Percentiles rank a stretch among this genome's conserved stretches.
Evolutionary conservation across 2,888 invertebrate species (phyloP).

Genomic region (Tortrix viridana): DNA sequence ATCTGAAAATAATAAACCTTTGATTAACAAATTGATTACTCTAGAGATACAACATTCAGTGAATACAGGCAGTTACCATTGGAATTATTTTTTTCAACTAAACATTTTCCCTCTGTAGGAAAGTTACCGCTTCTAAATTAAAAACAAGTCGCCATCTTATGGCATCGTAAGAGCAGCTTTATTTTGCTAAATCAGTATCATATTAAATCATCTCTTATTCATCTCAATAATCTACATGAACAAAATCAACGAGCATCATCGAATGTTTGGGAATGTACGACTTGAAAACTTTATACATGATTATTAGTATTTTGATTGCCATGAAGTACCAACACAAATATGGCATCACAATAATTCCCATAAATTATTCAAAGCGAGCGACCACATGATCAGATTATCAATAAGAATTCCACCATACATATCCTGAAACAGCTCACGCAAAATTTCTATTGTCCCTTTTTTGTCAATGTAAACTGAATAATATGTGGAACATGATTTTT

Average conservation of each 20-base stretch:
- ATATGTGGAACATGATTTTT: conserved; percentile 9
- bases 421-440: conserved; percentile 4
- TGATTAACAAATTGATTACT: not conserved
- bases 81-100: not conserved
- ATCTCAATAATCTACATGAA: not conserved
- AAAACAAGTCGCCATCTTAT: not conserved
- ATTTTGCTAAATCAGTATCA: not conserved
- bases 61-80: not conserved
- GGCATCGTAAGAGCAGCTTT: not conserved
- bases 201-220: not conserved
- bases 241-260: not conserved
- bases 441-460: conserved; percentile 5
- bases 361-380: not conserved
- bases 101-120: not conserved
- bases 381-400: conserved; percentile 2
- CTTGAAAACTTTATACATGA: not conserved
- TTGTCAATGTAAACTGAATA: conserved; percentile 1
- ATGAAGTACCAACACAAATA: not conserved
- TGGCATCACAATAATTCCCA: not conserved
- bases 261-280: not conserved
- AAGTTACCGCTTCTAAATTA: no score
- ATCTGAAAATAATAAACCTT: conserved; percentile 6
- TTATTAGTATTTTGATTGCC: not conserved
- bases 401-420: not conserved
- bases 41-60: not conserved